These are phyloP conservation scores for Pissodes strobi DNA, from an alignment of 1,140 invertebrate species.

Conservation along the genomic window DNA sequence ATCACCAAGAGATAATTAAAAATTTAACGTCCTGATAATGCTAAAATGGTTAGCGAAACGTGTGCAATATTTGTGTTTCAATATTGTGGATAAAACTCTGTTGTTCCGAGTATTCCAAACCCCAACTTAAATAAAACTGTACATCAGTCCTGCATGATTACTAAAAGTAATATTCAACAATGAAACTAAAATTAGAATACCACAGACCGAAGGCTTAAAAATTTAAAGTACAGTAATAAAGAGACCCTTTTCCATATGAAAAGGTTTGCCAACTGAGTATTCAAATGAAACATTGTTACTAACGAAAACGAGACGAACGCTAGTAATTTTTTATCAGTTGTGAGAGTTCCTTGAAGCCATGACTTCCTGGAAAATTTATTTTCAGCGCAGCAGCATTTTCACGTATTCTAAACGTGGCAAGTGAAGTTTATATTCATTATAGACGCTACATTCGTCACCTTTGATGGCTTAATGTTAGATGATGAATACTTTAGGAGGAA, in stretches of 20 bases:
- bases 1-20: too few species aligned
- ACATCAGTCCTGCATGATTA: neutral
- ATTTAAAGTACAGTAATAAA: constrained; percentile 20
- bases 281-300: constrained; percentile 25
- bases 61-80: too few species aligned
- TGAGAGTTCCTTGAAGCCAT: constrained; percentile 5
- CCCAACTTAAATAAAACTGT: neutral
- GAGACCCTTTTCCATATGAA: constrained; percentile 19
- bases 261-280: constrained; percentile 27
- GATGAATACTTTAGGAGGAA: too few species aligned
- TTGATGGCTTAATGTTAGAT: too few species aligned
- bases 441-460: neutral
- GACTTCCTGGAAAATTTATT: constrained; percentile 19
- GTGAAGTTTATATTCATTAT: neutral
- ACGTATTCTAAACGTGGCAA: constrained; percentile 3
- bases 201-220: constrained; percentile 19
- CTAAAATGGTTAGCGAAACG: neutral
- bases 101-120: neutral
- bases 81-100: too few species aligned
- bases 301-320: constrained; percentile 15
- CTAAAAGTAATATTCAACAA: constrained; percentile 12
- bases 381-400: constrained; percentile 1
- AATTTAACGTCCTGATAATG: neutral
- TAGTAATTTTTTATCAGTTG: constrained; percentile 27
- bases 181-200: constrained; percentile 17